Conservation (phyloP, 1,140 invertebrate genomes). For the Heliconius melpomene region DNA sequence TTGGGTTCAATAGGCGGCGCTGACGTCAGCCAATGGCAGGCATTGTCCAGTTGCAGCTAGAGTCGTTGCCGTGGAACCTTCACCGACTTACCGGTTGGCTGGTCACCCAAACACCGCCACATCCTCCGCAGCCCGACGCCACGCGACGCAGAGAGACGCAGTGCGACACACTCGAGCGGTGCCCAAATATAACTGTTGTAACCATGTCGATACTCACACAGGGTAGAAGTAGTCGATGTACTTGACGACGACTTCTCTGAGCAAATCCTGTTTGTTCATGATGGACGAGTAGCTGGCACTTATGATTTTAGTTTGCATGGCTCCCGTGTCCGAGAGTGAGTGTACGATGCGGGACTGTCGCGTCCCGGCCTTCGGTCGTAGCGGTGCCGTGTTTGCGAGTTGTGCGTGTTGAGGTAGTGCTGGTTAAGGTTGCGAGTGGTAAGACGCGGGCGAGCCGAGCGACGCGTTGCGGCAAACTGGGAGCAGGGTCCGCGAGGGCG, state of each 20-base stretch:
- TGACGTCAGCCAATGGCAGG: constrained; percentile 70
- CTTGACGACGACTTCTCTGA: constrained; percentile 84
- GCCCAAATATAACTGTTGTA: constrained; percentile 41
- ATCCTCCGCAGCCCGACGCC: constrained; percentile 26
- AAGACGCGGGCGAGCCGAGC: constrained; percentile 68
- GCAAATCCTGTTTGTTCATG: constrained; percentile 84
- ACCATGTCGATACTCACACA: constrained; percentile 80
- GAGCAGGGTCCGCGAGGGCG: constrained; percentile 60
- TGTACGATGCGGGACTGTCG: constrained; percentile 58
- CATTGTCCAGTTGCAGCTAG: constrained; percentile 60
- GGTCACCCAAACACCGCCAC: constrained; percentile 53
- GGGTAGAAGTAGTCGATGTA: constrained; percentile 85
- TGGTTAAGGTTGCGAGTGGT: constrained; percentile 45
- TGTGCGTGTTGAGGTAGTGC: constrained; percentile 65
- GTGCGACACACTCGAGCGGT: constrained; percentile 48
- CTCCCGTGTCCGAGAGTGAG: constrained; percentile 60
- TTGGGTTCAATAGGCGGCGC: constrained; percentile 71
- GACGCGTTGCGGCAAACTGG: constrained; percentile 77
- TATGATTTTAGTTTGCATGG: constrained; percentile 81
- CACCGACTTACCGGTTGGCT: constrained; percentile 74
- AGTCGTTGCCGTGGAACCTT: constrained; percentile 71
- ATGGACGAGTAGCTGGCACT: constrained; percentile 83
- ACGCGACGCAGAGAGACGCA: constrained; percentile 43
- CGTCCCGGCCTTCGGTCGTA: constrained; percentile 60
- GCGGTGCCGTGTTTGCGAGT: constrained; percentile 64